Evolutionary conservation across 2,797 vertebrate species (phyloP).

Genomic region (Phrynocephalus guinanensis): DNA sequence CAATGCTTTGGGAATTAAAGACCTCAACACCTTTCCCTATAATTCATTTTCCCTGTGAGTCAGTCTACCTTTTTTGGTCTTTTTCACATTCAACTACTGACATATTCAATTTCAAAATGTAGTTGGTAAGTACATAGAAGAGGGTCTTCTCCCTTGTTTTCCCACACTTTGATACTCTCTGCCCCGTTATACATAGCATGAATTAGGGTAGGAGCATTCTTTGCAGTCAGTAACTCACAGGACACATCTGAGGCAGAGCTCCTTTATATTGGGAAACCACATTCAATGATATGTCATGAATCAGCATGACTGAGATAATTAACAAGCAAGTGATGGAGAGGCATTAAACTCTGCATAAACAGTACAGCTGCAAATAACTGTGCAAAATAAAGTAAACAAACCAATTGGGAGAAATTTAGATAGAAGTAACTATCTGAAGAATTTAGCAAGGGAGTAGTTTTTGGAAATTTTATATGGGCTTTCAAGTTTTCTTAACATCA

Average conservation of each 20-base stretch:
- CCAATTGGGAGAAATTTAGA: neutral
- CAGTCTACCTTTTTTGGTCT: neutral
- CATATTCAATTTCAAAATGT: neutral
- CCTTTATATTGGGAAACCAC: neutral
- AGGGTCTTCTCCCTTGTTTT: neutral
- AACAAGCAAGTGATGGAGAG: neutral
- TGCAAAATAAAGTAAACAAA: neutral
- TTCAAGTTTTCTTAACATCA: neutral
- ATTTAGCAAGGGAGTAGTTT: neutral
- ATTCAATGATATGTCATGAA: neutral
- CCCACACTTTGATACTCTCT: neutral
- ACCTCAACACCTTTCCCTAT: neutral
- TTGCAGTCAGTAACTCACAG: neutral
- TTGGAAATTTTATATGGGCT: neutral
- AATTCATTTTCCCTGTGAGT: neutral
- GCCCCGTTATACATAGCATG: neutral
- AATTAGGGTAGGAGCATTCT: neutral
- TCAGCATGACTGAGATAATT: neutral
- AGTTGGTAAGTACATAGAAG: neutral
- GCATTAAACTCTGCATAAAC: neutral
- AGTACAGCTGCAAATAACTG: neutral
- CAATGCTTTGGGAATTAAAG: neutral
- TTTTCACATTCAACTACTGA: neutral
- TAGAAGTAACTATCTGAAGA: neutral
- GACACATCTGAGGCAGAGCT: neutral